Conservation (phyloP, 2,113 vertebrate genomes). For the Lontra canadensis region DNA sequence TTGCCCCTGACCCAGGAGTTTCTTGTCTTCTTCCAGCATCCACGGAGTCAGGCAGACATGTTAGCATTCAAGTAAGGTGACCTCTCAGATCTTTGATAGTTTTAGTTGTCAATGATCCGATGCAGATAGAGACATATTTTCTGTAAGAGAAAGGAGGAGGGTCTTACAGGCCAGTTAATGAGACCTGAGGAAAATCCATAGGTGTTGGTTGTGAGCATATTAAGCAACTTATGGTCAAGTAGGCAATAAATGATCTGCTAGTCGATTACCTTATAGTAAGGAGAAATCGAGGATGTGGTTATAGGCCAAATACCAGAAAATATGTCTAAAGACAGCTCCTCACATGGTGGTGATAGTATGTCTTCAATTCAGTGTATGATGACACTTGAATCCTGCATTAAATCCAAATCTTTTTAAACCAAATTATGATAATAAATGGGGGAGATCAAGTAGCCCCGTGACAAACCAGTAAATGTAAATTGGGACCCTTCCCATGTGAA, state of each 20-base stretch:
- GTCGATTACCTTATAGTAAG: neutral
- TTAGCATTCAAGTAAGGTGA: neutral
- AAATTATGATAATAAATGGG: neutral
- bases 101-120: neutral
- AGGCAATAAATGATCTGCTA: neutral
- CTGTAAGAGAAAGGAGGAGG: neutral
- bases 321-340: neutral
- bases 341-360: neutral
- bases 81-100: neutral
- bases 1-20: neutral
- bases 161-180: neutral
- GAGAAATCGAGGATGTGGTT: neutral
- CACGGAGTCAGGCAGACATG: neutral
- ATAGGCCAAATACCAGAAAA: neutral
- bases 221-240: neutral
- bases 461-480: neutral
- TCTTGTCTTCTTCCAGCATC: neutral
- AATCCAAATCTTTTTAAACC: neutral
- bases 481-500: neutral
- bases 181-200: neutral
- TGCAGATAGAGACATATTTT: neutral
- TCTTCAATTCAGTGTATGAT: neutral
- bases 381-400: neutral
- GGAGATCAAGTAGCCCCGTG: neutral
- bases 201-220: neutral